Evolutionary conservation across 2,113 vertebrate species (phyloP), one percentile per base, ranked within the genome.

Genomic region (Menidia beryllina): DNA sequence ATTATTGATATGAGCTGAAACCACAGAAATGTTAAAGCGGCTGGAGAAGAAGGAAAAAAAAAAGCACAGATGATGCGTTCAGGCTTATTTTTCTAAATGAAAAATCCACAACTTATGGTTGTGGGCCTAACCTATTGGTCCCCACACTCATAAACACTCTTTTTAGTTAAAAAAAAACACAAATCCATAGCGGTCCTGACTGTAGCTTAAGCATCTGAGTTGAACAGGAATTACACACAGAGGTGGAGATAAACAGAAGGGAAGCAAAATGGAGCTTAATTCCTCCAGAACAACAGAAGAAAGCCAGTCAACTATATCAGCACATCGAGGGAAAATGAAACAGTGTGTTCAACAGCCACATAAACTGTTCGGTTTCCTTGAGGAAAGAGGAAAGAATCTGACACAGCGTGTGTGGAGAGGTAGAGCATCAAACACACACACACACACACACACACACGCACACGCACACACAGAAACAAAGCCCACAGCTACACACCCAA

Each of bases 351-450:
- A 75, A 78, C 76, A 78, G 74, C 81, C 81, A 69, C 76, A 84
- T 76, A 87, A 89, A 88, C 70, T 76, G 70, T 57, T 77, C 75
- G 55, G 71, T 81, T 86, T 82, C 77, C 67, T 66, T 51, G 30
- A 57, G 79, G 85, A 81, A 80, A 82, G 79, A 85, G 86, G 79
- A 86, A 86, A 86, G 73, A 88, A 88, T 89, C 79, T 72, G 55
- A 81, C 83, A 70, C 50, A 36, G 79, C n/a, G n/a, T 55, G 72
- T 64, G 65, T 45, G 53, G 65, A 79, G 75, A 64, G 43, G 57
- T 73, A 15, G 85, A 67, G 45, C 74, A 70, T 79, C 43, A 67
- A 66, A 36, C 57, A 36, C 64, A 48, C 73, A 57, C 75, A 47
- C 34, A 60, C 51, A 55, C 34, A 48, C 64, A 55, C 67, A 41